Evolutionary conservation across 2,797 vertebrate genomes (phyloP).

Genomic region (Xiphorhynchus erythropygius): DNA sequence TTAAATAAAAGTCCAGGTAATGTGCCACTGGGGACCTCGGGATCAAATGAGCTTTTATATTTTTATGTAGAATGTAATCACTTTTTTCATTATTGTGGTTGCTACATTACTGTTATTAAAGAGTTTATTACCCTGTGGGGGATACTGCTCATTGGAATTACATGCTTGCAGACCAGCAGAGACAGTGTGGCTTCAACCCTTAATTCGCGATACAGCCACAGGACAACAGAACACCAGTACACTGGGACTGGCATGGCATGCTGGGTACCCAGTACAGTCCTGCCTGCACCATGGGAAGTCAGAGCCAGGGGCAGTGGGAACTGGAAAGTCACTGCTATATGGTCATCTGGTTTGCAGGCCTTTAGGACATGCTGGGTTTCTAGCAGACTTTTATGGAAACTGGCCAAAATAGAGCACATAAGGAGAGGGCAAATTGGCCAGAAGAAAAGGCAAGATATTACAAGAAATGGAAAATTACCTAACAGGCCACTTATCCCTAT

Average conservation of each 20-base stretch:
- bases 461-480: conserved; percentile 21
- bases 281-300: background rate
- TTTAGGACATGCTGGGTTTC: background rate
- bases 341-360: background rate
- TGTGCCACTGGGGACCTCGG: conserved; percentile 70
- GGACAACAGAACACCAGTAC: background rate
- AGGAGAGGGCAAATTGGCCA: background rate
- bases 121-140: conserved; percentile 76
- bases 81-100: conserved; percentile 78
- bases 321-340: background rate
- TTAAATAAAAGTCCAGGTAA: conserved; percentile 79
- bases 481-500: background rate
- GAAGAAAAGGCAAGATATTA: background rate
- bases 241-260: background rate
- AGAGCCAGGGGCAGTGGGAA: background rate
- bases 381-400: background rate
- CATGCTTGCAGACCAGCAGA: conserved; percentile 57
- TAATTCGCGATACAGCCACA: background rate
- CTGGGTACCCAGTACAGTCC: background rate
- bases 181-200: conserved; percentile 18
- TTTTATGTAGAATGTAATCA: conserved; percentile 83
- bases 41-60: conserved; percentile 84
- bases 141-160: conserved; percentile 64
- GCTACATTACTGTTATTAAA: conserved; percentile 78
- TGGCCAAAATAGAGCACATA: background rate